phyloP scores from a whole-genome alignment of 2,888 invertebrate species.

The Apantesis nais region DNA sequence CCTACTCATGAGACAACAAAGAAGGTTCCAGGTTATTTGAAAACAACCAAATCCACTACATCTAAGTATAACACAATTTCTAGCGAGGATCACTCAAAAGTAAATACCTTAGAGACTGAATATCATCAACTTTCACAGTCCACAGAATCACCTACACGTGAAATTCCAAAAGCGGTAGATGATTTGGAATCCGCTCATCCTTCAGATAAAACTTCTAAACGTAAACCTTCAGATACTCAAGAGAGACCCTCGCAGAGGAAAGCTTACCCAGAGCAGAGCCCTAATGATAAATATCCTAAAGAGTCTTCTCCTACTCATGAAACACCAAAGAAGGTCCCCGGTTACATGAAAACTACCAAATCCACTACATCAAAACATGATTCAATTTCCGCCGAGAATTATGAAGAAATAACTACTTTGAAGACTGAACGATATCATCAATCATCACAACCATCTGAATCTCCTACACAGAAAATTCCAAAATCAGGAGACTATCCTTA shows the following conservation, averaged over 20 bases:
- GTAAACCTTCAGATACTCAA: constrained; percentile 23
- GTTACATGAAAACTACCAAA: constrained; percentile 34
- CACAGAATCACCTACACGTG: constrained; percentile 30
- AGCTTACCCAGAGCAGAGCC: constrained; percentile 36
- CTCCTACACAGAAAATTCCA: constrained; percentile 19
- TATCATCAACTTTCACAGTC: constrained; percentile 8
- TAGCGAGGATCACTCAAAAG: constrained; percentile 29
- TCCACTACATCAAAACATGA: constrained; percentile 40
- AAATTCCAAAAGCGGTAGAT: constrained; percentile 11
- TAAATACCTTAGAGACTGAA: constrained; percentile 7
- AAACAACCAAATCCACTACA: constrained; percentile 35
- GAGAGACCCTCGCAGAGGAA: constrained; percentile 12
- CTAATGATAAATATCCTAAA: constrained; percentile 10
- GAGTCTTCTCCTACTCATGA: constrained; percentile 21
- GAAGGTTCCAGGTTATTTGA: constrained; percentile 34
- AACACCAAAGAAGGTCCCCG: constrained; percentile 25
- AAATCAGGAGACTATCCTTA: constrained; percentile 15
- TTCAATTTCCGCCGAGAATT: constrained; percentile 28
- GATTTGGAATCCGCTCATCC: constrained; percentile 23
- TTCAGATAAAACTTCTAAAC: constrained; percentile 29
- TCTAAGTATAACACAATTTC: constrained; percentile 36
- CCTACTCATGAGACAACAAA: constrained; percentile 11
- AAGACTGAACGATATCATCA: constrained; percentile 13
- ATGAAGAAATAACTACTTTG: constrained; percentile 22
- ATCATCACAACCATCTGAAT: constrained; percentile 12